Evolutionary conservation across 2,888 invertebrate species (phyloP).

Genomic region (Blastobasis lacticolella): DNA sequence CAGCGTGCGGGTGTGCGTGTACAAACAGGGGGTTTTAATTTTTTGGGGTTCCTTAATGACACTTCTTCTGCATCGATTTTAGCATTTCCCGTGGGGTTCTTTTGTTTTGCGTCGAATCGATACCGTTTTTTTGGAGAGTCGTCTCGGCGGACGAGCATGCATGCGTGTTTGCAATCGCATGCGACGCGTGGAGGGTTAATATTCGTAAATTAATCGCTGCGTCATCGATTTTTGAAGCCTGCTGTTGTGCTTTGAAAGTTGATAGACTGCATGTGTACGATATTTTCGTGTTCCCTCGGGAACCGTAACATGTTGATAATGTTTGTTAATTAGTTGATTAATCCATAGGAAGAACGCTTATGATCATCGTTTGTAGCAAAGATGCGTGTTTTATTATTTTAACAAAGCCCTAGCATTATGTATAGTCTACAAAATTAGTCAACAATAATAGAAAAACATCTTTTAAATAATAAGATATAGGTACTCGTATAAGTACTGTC

Average conservation of each 20-base stretch:
- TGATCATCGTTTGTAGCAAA: too few relatives aligned
- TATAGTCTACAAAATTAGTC: too few relatives aligned
- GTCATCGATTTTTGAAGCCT: conserved; percentile 20
- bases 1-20: conserved; percentile 37
- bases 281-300: too few relatives aligned
- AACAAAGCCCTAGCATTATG: too few relatives aligned
- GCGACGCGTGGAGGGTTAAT: conserved; percentile 22
- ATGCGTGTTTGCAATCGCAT: conserved; percentile 37
- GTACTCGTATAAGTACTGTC: too few relatives aligned
- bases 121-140: conserved; percentile 43
- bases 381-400: too few relatives aligned
- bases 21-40: conserved; percentile 60
- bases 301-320: too few relatives aligned
- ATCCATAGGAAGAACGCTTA: too few relatives aligned
- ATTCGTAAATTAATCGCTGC: conserved; percentile 22
- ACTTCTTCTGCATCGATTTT: conserved; percentile 72
- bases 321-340: too few relatives aligned
- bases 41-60: conserved; percentile 74
- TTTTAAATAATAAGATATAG: too few relatives aligned
- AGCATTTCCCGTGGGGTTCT: conserved; percentile 63
- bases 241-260: not conserved
- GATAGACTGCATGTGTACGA: too few relatives aligned
- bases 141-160: conserved; percentile 33
- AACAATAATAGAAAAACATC: too few relatives aligned
- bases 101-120: conserved; percentile 65